phyloP scores from a whole-genome alignment of 2,888 invertebrate genomes.

The Tipula confusa region DNA sequence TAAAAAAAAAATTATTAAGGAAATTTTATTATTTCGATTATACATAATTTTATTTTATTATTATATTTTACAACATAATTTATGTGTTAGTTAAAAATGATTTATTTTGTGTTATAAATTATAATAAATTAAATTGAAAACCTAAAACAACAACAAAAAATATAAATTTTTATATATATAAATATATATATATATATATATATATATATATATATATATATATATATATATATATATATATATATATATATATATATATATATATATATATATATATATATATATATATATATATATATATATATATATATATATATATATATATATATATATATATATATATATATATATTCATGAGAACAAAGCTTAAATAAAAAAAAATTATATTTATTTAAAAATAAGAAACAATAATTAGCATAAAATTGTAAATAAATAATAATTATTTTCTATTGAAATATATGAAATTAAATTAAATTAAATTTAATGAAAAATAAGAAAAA shows the following conservation, averaged over 20 bases:
- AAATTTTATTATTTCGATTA: background rate
- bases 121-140: background rate
- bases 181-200: too few species aligned
- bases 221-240: too few species aligned
- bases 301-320: too few species aligned
- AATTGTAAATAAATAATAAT: conserved; percentile 25
- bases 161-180: too few species aligned
- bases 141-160: background rate
- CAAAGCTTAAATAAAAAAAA: background rate
- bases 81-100: background rate
- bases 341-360: too few species aligned
- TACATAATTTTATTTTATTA: background rate
- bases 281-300: too few species aligned
- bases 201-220: too few species aligned
- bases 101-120: background rate
- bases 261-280: too few species aligned
- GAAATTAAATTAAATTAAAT: conserved; percentile 25
- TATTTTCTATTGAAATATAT: conserved; percentile 25
- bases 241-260: too few species aligned
- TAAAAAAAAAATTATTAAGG: background rate
- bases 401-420: conserved; percentile 20
- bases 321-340: too few species aligned
- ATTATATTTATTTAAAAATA: conserved; percentile 12
- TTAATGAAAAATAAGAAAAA: background rate
- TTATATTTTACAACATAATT: background rate